These are phyloP conservation scores for Triplophysa tibetana DNA, from an alignment of 2,113 vertebrate species.

Conservation along the genomic window DNA sequence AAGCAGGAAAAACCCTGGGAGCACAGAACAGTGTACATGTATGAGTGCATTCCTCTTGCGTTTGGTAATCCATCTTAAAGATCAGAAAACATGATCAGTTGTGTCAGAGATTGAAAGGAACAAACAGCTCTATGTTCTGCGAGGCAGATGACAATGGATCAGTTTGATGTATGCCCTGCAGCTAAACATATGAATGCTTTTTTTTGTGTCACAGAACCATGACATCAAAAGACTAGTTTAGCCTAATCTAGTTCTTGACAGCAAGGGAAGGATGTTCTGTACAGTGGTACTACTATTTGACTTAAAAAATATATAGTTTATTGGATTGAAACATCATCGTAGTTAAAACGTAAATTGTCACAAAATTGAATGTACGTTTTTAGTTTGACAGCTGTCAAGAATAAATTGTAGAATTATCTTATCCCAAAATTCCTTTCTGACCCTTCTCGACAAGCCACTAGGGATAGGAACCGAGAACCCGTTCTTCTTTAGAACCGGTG, in stretches of 20 bases:
- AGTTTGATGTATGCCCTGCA: constrained; percentile 1
- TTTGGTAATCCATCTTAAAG: constrained; percentile 33
- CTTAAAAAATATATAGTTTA: too few species aligned
- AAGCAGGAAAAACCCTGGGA: neutral
- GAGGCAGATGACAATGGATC: constrained; percentile 19
- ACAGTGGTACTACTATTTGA: too few species aligned
- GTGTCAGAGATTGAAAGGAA: neutral
- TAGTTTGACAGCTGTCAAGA: neutral
- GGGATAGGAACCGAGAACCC: too few species aligned
- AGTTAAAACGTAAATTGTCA: too few species aligned
- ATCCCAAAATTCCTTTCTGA: neutral
- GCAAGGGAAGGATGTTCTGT: too few species aligned
- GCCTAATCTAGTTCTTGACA: too few species aligned
- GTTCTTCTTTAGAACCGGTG: too few species aligned
- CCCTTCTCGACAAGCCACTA: constrained; percentile 20
- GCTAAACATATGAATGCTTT: constrained; percentile 14
- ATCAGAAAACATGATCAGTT: constrained; percentile 5
- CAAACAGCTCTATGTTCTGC: constrained; percentile 29
- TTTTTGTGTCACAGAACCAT: neutral
- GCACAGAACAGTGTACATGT: constrained; percentile 1
- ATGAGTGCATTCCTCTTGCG: constrained; percentile 28
- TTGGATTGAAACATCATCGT: too few species aligned
- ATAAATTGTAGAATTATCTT: neutral
- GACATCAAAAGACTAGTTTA: neutral
- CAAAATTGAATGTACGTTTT: neutral